These are phyloP conservation scores for Cochlearius cochlearius DNA, from an alignment of 2,113 vertebrate genomes.

Conservation along the genomic window DNA sequence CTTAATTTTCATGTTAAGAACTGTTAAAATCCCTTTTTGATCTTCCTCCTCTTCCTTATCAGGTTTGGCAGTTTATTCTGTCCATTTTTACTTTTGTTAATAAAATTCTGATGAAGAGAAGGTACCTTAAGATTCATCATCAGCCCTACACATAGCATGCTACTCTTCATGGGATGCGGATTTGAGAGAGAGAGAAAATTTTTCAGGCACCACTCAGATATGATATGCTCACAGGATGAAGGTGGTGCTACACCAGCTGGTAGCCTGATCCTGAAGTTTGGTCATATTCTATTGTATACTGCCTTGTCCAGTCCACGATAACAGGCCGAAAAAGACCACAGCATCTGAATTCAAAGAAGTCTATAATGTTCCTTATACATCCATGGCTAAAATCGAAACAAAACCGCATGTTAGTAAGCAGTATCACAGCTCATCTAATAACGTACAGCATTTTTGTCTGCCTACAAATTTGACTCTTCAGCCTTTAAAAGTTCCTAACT, in stretches of 20 bases:
- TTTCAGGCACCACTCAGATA: slow-evolving; percentile 84
- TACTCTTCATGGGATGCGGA: slow-evolving; percentile 81
- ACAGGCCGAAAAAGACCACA: slow-evolving; percentile 96
- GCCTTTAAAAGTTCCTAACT: background rate
- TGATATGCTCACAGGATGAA: slow-evolving; percentile 72
- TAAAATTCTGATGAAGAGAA: slow-evolving; percentile 76
- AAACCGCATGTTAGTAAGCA: background rate
- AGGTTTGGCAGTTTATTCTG: slow-evolving; percentile 84
- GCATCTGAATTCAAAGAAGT: slow-evolving; percentile 99
- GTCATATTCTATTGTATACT: slow-evolving; percentile 98
- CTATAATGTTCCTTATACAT: slow-evolving; percentile 95
- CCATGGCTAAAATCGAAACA: slow-evolving; percentile 83
- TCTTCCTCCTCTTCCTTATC: slow-evolving; percentile 72
- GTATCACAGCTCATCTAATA: background rate
- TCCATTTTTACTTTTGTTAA: slow-evolving; percentile 77
- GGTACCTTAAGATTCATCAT: slow-evolving; percentile 74
- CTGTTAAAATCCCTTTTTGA: slow-evolving; percentile 77
- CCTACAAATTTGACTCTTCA: background rate
- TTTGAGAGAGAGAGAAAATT: slow-evolving; percentile 77
- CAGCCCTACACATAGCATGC: slow-evolving; percentile 89
- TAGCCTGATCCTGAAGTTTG: slow-evolving; percentile 97
- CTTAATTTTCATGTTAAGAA: slow-evolving; percentile 74
- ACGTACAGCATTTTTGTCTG: background rate
- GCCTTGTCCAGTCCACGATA: slow-evolving; percentile 95
- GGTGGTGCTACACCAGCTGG: slow-evolving; percentile 90